Percentiles rank a stretch among this genome's conserved stretches.
phyloP scores from a whole-genome alignment of 2,113 vertebrate genomes.

The Petroica traversi region DNA sequence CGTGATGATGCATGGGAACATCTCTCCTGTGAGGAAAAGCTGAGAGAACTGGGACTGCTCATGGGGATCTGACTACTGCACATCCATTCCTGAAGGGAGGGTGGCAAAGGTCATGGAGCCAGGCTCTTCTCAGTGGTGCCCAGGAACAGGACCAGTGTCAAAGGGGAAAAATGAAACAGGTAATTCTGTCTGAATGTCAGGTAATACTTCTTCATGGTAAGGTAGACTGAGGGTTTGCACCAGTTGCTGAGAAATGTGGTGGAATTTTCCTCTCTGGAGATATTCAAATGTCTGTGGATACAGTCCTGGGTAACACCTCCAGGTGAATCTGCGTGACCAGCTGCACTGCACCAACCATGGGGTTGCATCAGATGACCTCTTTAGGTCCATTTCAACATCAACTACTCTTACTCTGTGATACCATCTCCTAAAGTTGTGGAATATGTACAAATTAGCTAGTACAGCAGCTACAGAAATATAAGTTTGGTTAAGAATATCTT shows the following conservation, averaged over 20 bases:
- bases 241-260: not conserved
- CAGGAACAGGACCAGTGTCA: not conserved
- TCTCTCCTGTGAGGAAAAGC: not conserved
- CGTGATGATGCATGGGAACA: no score
- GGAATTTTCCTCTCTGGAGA: no score
- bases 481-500: not conserved
- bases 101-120: not conserved
- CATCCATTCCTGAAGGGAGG: not conserved
- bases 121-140: not conserved
- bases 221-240: not conserved
- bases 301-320: not conserved
- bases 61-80: no score
- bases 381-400: not conserved
- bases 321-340: not conserved
- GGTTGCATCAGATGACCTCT: rapidly evolving
- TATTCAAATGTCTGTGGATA: not conserved
- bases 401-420: not conserved
- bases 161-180: not conserved
- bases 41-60: not conserved
- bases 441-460: not conserved
- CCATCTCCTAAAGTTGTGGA: not conserved
- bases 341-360: not conserved
- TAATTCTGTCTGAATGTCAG: not conserved
- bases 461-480: not conserved
- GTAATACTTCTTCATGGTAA: not conserved